Evolutionary conservation across 2,888 invertebrate genomes (phyloP).

Genomic region (Ochropleura plecta): DNA sequence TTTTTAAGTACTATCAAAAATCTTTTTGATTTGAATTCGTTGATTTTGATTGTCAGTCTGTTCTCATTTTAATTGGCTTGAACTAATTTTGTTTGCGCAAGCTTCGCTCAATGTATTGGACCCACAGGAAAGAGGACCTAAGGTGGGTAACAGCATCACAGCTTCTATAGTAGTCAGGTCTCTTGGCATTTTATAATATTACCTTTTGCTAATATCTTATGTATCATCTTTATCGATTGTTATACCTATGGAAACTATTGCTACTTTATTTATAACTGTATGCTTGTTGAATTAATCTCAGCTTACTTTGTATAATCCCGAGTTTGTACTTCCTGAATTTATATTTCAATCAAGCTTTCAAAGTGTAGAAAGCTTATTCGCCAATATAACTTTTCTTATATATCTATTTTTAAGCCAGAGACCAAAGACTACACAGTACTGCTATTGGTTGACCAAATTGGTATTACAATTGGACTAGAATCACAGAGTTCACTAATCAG

Average conservation of each 20-base stretch:
- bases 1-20: too few relatives aligned
- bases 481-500: slow-evolving; percentile 45
- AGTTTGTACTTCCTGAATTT: neutral
- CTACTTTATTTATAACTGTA: neutral
- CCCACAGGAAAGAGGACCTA: slow-evolving; percentile 84
- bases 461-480: slow-evolving; percentile 46
- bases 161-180: slow-evolving; percentile 70
- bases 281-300: slow-evolving; percentile 20
- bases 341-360: slow-evolving; percentile 17
- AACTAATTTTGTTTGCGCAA: slow-evolving; percentile 90
- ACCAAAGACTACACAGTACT: slow-evolving; percentile 59
- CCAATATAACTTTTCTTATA: slow-evolving; percentile 1
- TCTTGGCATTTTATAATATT: slow-evolving; percentile 33
- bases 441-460: slow-evolving; percentile 75
- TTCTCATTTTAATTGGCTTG: slow-evolving; percentile 89
- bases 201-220: slow-evolving; percentile 5
- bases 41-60: slow-evolving; percentile 63
- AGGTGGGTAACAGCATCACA: slow-evolving; percentile 83
- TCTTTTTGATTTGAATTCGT: neutral
- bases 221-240: slow-evolving; percentile 10
- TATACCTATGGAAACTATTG: neutral
- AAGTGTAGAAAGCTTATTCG: slow-evolving; percentile 10
- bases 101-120: slow-evolving; percentile 88
- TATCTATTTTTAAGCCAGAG: slow-evolving; percentile 30
- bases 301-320: slow-evolving; percentile 3